Conservation (phyloP, 2,797 vertebrate genomes). For the Gambusia yucatana region DNA sequence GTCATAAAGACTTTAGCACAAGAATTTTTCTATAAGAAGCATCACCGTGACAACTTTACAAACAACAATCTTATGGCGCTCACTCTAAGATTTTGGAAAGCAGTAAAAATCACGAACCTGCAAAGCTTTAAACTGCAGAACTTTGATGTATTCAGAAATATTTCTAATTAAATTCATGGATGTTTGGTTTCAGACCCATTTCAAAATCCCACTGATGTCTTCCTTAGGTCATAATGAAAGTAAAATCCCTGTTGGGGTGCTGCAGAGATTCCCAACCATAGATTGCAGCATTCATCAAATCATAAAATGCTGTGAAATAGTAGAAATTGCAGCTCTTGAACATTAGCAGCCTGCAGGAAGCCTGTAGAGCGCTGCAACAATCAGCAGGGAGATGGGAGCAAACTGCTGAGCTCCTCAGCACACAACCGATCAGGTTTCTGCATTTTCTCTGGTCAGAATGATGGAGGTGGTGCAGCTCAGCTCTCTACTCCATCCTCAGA, state of each 20-base stretch:
- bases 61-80: not conserved
- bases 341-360: slow-evolving; percentile 41
- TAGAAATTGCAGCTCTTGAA: slow-evolving; percentile 31
- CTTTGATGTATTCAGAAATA: not conserved
- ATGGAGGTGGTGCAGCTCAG: slow-evolving; percentile 36
- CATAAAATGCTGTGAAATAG: slow-evolving; percentile 28
- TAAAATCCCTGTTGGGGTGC: not conserved
- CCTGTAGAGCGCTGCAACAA: slow-evolving; percentile 50
- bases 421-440: slow-evolving; percentile 53
- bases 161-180: not conserved
- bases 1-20: not conserved
- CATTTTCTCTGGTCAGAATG: slow-evolving; percentile 27
- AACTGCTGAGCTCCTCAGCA: slow-evolving; percentile 52
- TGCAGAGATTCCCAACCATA: not conserved
- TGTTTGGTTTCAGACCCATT: not conserved
- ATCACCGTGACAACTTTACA: not conserved
- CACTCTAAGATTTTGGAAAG: not conserved
- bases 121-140: not conserved
- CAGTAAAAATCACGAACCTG: not conserved
- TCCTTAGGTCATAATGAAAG: not conserved
- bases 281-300: slow-evolving; percentile 48
- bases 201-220: not conserved
- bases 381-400: slow-evolving; percentile 54
- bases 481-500: slow-evolving; percentile 63
- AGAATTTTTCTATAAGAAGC: not conserved